These are phyloP conservation scores for Eulithis testata DNA, from an alignment of 2,888 invertebrate species.

Conservation along the genomic window DNA sequence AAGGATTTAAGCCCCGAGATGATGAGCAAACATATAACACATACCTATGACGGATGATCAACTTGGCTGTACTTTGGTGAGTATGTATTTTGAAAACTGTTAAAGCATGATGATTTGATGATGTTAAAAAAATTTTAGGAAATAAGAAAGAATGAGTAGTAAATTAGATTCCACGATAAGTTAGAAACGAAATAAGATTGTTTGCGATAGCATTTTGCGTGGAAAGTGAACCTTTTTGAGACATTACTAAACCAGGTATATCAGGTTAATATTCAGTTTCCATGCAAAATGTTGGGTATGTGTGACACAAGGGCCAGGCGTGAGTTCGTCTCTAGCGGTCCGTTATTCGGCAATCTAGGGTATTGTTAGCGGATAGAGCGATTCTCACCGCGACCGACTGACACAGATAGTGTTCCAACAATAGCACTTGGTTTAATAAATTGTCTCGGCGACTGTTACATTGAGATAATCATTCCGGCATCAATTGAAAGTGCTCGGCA, in stretches of 20 bases:
- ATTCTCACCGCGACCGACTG: conserved; percentile 53
- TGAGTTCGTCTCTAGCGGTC: conserved; percentile 28
- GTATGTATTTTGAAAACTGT: conserved; percentile 38
- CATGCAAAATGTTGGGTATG: conserved; percentile 49
- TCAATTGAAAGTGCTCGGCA: conserved; percentile 17
- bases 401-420: conserved; percentile 52
- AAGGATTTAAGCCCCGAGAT: conserved; percentile 72
- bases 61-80: conserved; percentile 78
- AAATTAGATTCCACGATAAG: conserved; percentile 47
- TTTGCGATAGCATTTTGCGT: conserved; percentile 58
- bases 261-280: conserved; percentile 35
- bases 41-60: conserved; percentile 51
- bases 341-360: conserved; percentile 46
- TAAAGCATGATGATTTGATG: conserved; percentile 24
- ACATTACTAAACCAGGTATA: neutral
- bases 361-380: conserved; percentile 45
- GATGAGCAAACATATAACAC: conserved; percentile 61
- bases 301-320: conserved; percentile 33
- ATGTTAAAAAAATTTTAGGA: conserved; percentile 26
- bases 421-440: conserved; percentile 43
- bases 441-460: conserved; percentile 38
- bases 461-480: conserved; percentile 33
- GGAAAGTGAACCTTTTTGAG: conserved; percentile 39
- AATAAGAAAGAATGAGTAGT: conserved; percentile 11
- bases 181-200: conserved; percentile 44